phyloP scores from a whole-genome alignment of 2,113 vertebrate species.

The Elachura formosa region DNA sequence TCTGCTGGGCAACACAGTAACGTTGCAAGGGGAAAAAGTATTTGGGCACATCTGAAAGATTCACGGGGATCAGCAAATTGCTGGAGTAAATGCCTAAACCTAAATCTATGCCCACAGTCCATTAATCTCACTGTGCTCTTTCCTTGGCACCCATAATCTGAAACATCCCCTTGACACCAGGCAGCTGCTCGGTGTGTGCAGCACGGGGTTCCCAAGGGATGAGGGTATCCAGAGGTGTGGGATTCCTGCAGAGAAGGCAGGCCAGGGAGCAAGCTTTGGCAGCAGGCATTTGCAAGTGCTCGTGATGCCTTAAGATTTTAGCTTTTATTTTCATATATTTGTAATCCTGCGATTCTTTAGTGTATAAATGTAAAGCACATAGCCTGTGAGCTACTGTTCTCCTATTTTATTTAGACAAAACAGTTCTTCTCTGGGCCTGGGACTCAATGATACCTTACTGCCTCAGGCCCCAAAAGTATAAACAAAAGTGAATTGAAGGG shows the following conservation, averaged over 20 bases:
- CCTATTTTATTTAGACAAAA: neutral
- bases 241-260: neutral
- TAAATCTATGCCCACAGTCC: neutral
- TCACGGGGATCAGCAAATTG: neutral
- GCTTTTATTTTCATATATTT: neutral
- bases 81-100: neutral
- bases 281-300: neutral
- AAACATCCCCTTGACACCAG: accelerated
- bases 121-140: neutral
- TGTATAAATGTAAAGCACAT: neutral
- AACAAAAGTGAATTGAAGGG: neutral
- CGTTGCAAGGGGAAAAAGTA: neutral
- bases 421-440: neutral
- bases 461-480: neutral
- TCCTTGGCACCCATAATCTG: neutral
- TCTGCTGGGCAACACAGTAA: neutral
- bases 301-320: neutral
- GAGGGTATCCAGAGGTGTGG: neutral
- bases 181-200: neutral
- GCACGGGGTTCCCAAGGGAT: neutral
- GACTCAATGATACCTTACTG: neutral
- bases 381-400: neutral
- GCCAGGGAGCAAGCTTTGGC: neutral
- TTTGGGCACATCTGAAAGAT: neutral
- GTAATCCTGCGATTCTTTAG: neutral